Conservation (phyloP, 2,113 vertebrate species). For the Rissa tridactyla region DNA sequence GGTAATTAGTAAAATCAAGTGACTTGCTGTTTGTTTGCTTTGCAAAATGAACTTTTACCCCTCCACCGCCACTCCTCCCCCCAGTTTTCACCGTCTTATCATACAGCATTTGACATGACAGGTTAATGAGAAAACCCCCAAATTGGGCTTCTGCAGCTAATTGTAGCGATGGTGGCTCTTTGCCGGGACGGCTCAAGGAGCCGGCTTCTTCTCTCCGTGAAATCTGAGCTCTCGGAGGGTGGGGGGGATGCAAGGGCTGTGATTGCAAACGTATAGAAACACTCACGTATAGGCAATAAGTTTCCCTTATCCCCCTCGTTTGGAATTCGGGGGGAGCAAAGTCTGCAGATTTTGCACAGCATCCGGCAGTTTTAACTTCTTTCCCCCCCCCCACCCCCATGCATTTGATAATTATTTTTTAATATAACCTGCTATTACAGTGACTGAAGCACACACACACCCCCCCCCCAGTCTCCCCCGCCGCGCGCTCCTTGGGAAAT, state of each 20-base stretch:
- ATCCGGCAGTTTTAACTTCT: not conserved
- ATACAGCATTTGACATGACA: constrained; percentile 56
- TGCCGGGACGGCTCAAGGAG: constrained; percentile 66
- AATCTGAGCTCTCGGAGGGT: constrained; percentile 68
- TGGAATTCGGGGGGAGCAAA: not conserved
- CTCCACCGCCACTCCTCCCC: constrained; percentile 1
- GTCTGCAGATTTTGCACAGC: not conserved
- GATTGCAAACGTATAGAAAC: not conserved
- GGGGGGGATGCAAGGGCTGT: constrained; percentile 38
- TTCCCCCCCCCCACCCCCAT: too few species aligned
- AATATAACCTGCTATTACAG: not conserved
- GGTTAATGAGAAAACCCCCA: constrained; percentile 72
- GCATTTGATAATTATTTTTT: not conserved
- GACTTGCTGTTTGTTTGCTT: constrained; percentile 61
- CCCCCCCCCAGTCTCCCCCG: accelerated
- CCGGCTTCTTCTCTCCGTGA: constrained; percentile 67
- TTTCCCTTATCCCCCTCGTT: not conserved
- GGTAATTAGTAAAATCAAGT: constrained; percentile 72
- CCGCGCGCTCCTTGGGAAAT: accelerated
- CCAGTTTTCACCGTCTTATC: constrained; percentile 36
- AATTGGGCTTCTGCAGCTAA: constrained; percentile 72
- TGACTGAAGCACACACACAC: not conserved
- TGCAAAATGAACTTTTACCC: constrained; percentile 66
- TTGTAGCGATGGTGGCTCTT: constrained; percentile 68
- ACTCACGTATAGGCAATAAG: not conserved